Conservation (phyloP, 2,888 invertebrate species). For the Xanthorhoe spadicearia region DNA sequence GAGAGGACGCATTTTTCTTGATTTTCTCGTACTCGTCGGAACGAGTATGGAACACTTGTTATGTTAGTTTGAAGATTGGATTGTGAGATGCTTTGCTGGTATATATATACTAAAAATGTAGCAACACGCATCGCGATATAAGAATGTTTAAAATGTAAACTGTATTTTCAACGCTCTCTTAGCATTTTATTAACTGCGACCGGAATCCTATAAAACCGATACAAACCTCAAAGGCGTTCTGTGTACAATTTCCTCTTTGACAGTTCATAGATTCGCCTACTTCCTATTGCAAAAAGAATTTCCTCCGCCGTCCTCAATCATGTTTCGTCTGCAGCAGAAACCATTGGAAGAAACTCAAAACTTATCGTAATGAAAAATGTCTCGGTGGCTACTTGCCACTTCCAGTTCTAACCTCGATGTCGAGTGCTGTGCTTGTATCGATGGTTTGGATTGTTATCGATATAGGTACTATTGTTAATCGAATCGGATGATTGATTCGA, state of each 20-base stretch:
- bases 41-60: constrained; percentile 36
- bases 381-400: constrained; percentile 40
- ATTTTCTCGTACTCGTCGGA: constrained; percentile 47
- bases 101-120: constrained; percentile 4
- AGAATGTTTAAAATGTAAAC: not conserved
- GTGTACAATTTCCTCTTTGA: constrained; percentile 17
- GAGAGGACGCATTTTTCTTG: constrained; percentile 57
- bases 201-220: not conserved
- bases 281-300: constrained; percentile 23
- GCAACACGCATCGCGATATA: not conserved
- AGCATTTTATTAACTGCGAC: constrained; percentile 6
- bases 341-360: constrained; percentile 38
- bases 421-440: constrained; percentile 13
- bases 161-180: not conserved
- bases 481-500: not conserved
- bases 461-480: not conserved
- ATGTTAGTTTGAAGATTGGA: constrained; percentile 41
- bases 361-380: constrained; percentile 59
- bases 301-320: constrained; percentile 32
- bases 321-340: constrained; percentile 39
- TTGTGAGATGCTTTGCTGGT: constrained; percentile 24
- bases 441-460: constrained; percentile 4
- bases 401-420: constrained; percentile 18
- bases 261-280: constrained; percentile 24
- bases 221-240: not conserved